Conservation (phyloP, 2,888 invertebrate species). For the Pollenia griseotomentosa region DNA sequence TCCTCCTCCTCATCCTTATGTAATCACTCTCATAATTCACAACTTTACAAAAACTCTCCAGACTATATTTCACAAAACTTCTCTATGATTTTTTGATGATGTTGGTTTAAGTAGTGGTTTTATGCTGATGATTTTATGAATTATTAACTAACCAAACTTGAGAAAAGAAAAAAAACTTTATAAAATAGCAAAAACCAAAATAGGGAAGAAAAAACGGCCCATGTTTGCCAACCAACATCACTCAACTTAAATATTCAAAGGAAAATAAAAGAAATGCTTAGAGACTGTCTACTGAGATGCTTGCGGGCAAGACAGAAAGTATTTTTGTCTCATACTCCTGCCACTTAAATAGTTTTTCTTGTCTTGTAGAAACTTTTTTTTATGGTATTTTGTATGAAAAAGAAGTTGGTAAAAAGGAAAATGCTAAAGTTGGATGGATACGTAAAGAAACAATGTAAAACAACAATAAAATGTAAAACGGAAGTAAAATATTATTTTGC, state of each 20-base stretch:
- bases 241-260: conserved; percentile 44
- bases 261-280: background rate
- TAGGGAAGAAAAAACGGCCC: conserved; percentile 22
- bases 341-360: conserved; percentile 58
- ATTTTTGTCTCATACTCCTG: conserved; percentile 23
- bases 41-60: conserved; percentile 43
- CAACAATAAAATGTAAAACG: conserved; percentile 35
- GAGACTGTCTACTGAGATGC: conserved; percentile 47
- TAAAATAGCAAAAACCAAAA: background rate
- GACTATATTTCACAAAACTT: conserved; percentile 65
- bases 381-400: background rate
- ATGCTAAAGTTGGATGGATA: conserved; percentile 14
- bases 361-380: conserved; percentile 19
- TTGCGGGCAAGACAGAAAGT: conserved; percentile 49
- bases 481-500: background rate
- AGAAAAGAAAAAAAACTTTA: conserved; percentile 11
- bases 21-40: background rate
- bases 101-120: conserved; percentile 72
- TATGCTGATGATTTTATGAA: conserved; percentile 73
- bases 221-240: conserved; percentile 38
- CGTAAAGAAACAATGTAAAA: conserved; percentile 23
- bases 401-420: background rate
- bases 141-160: conserved; percentile 66
- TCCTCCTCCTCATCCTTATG: background rate
- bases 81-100: conserved; percentile 70